Evolutionary conservation across 2,888 invertebrate species (phyloP), one percentile per base, ranked within the genome.

Genomic region (Philhelius pedissequus): DNA sequence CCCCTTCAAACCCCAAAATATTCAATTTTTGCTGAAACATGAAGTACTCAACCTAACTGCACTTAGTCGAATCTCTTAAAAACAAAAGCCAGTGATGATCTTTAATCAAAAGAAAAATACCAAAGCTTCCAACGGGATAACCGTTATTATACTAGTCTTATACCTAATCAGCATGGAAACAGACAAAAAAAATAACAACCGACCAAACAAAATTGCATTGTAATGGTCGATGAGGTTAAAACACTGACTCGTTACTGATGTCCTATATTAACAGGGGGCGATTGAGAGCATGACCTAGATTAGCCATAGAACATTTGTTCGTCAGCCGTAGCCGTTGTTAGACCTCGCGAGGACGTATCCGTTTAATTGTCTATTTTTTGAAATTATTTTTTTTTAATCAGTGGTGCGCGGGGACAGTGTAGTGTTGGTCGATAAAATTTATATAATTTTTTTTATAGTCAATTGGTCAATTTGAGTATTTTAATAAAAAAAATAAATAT

Each of bases 271-370:
- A 9, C 3, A 8, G 8, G 40, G 15, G 20, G 13, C n/a, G 13
- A 43, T 25, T 50, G 38, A 71, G 43, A 52, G 35, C 62, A 11
- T 70, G 48, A 45, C 22, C 50, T 38, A 68, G 15, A 52, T 38
- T 52, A 25, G 40, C 13, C 35, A 87, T 89, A 90, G 89, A 87
- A 87, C 90, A 90, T 89, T 90, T 90, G 88, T 86, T 86, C 88
- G 88, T 89, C 87, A 88, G 87, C 89, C 87, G 86, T 90, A 88
- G 90, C 86, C 87, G 87, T 86, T 86, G 87, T 71, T 79, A 71
- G 84, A 86, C 86, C 87, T 87, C 86, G 86, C 86, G 88, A 87
- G 88, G 82, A 77, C 71, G 79, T 80, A 79, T 84, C 76, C 80
- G 84, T 84, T 80, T 84, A 70, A 84, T 70, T 84, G 84, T 83